Evolutionary conservation across 2,888 invertebrate species (phyloP).

Genomic region (Diarsia brunnea): DNA sequence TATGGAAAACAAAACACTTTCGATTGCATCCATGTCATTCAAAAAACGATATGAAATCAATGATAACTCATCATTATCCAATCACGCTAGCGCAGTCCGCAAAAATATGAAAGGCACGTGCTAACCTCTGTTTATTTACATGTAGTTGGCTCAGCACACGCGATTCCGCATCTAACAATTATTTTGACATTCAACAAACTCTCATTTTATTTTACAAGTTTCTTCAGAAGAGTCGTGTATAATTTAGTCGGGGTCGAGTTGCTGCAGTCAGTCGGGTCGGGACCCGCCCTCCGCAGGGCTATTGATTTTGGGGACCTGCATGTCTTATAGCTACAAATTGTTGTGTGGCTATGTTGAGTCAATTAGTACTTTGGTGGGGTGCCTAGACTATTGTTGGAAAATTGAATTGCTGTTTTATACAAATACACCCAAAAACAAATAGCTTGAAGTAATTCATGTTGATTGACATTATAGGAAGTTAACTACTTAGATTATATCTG

Average conservation of each 20-base stretch:
- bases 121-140: slow-evolving; percentile 78
- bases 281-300: slow-evolving; percentile 53
- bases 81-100: slow-evolving; percentile 60
- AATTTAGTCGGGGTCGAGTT: slow-evolving; percentile 28
- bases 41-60: slow-evolving; percentile 47
- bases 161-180: slow-evolving; percentile 54
- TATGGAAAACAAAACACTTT: slow-evolving; percentile 46
- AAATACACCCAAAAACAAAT: too few species aligned
- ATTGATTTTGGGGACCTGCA: slow-evolving; percentile 67
- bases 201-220: background rate
- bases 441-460: background rate
- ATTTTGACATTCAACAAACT: slow-evolving; percentile 39
- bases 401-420: background rate
- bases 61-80: slow-evolving; percentile 48
- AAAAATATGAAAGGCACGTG: slow-evolving; percentile 68
- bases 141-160: slow-evolving; percentile 66
- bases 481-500: background rate
- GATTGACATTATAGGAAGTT: background rate
- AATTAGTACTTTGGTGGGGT: slow-evolving; percentile 16
- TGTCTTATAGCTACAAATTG: slow-evolving; percentile 48
- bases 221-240: slow-evolving; percentile 29
- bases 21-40: slow-evolving; percentile 43
- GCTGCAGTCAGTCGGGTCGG: slow-evolving; percentile 37
- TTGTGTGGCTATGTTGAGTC: slow-evolving; percentile 25
- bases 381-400: background rate